Percentiles rank a stretch among this genome's conserved stretches.
phyloP scores from a whole-genome alignment of 30 jellyfish, hydroid and myxozoan species.

The Hydractinia echinata region DNA sequence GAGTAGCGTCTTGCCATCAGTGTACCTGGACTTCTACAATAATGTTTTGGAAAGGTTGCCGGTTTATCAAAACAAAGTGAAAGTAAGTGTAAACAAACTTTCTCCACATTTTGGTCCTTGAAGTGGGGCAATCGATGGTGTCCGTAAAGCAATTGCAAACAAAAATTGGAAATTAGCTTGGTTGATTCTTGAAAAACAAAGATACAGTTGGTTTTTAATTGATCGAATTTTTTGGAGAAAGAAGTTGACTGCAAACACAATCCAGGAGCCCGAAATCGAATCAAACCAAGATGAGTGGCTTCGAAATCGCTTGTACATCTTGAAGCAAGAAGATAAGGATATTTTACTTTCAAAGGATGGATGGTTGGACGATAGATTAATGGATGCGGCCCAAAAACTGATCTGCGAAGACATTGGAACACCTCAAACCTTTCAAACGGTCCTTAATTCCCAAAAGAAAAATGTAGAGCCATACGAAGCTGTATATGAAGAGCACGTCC shows the following conservation, averaged over 20 bases:
- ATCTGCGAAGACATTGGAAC: not conserved
- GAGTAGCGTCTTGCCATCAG: too few species aligned
- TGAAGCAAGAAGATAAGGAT: not conserved
- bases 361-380: not conserved
- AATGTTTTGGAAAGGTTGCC: too few species aligned
- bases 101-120: too few species aligned
- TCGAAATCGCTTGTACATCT: not conserved
- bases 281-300: not conserved
- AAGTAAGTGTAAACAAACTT: not conserved
- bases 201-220: not conserved
- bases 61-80: not conserved
- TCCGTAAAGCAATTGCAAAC: slow-evolving; percentile 4
- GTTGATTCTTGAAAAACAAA: not conserved
- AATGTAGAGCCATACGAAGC: not conserved
- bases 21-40: too few species aligned
- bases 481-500: not conserved
- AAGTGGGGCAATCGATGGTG: slow-evolving; percentile 17
- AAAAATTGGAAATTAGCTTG: not conserved
- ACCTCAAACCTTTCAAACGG: slow-evolving; percentile 1
- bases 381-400: not conserved
- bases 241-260: not conserved
- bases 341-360: slow-evolving; percentile 7
- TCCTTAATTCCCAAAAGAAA: not conserved
- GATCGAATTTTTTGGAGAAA: slow-evolving; percentile 4
- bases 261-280: not conserved